A percentile compares a stretch with the other conserved stretches of the same genome.
phyloP scores from a whole-genome alignment of 2,888 invertebrate genomes.

The Hymenopus coronatus region DNA sequence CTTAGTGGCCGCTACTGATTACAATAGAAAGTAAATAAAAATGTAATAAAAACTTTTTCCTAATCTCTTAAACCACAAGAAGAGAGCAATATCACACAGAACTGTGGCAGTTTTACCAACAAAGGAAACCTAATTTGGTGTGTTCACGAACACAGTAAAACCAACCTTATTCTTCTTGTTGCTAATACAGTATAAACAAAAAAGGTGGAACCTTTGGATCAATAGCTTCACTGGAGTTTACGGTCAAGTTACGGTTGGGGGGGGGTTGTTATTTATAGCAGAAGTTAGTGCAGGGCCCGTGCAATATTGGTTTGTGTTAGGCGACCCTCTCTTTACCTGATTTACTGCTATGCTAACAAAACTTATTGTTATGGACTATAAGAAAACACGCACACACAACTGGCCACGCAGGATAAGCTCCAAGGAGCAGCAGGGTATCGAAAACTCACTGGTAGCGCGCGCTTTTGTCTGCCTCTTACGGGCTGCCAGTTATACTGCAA shows the following conservation, averaged over 20 bases:
- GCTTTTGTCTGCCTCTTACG: too few relatives aligned
- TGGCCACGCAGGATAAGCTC: background rate
- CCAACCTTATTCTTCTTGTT: background rate
- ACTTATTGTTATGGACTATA: background rate
- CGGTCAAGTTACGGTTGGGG: background rate
- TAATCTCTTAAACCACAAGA: too few relatives aligned
- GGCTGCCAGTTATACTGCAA: too few relatives aligned
- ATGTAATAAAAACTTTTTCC: too few relatives aligned
- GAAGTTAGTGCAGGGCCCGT: background rate
- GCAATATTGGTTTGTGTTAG: background rate
- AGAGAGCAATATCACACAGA: too few relatives aligned
- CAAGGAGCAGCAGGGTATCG: background rate
- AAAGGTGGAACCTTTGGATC: too few relatives aligned
- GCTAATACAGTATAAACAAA: background rate
- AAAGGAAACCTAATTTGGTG: background rate
- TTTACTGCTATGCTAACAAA: background rate
- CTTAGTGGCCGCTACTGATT: too few relatives aligned
- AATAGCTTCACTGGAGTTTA: background rate
- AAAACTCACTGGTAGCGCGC: too few relatives aligned
- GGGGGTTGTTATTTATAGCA: background rate
- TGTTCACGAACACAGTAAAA: background rate
- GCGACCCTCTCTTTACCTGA: background rate
- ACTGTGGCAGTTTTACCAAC: too few relatives aligned
- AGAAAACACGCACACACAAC: too few relatives aligned
- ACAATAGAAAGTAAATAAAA: too few relatives aligned